A percentile compares a stretch with the other conserved stretches of the same genome.
These are phyloP conservation scores for Euura lappo DNA, from an alignment of 1,140 invertebrate species.

Conservation along the genomic window DNA sequence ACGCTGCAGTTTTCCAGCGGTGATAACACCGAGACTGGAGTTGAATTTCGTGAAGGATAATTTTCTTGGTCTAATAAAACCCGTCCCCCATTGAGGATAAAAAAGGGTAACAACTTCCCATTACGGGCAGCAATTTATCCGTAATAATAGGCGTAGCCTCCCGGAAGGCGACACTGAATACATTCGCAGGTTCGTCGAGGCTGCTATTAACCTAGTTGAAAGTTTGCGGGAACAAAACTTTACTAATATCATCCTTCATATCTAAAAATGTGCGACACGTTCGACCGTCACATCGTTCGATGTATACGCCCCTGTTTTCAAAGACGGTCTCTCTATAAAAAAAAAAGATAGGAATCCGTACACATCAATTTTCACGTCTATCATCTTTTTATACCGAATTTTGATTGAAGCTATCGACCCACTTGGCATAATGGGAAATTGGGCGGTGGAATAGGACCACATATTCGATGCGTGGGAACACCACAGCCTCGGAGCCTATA, in stretches of 20 bases:
- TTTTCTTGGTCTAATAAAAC: no score
- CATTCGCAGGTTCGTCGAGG: background rate
- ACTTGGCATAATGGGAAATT: no score
- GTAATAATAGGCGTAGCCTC: background rate
- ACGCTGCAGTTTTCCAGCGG: no score
- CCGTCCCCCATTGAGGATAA: no score
- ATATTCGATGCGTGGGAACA: no score
- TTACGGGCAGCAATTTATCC: no score
- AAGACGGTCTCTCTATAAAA: background rate
- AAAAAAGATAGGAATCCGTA: background rate
- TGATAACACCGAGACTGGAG: no score
- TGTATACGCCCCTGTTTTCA: background rate
- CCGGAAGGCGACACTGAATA: background rate
- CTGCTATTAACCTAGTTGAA: background rate
- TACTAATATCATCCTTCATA: slow-evolving; percentile 1
- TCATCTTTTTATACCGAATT: background rate
- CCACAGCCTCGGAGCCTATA: no score
- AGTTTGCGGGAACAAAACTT: background rate
- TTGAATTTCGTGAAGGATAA: no score
- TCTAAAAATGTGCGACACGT: background rate
- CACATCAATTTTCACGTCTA: background rate
- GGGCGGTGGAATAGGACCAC: no score
- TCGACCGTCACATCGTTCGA: background rate
- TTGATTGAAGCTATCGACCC: no score
- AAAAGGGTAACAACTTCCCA: no score